Evolutionary conservation across 2,113 vertebrate species (phyloP).

Genomic region (Clarias gariepinus): DNA sequence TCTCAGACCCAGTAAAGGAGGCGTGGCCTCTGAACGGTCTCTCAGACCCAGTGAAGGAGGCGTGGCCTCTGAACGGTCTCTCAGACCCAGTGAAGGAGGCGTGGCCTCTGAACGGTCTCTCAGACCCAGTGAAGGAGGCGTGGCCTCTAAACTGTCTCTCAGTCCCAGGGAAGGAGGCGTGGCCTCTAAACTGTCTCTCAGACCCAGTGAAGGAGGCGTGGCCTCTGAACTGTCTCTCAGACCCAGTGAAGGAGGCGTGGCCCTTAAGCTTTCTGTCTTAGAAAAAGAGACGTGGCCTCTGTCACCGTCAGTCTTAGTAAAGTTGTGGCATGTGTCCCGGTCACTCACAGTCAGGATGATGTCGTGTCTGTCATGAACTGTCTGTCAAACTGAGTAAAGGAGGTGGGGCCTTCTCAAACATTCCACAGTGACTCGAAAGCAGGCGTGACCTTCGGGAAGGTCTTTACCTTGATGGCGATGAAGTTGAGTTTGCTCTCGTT

Average conservation of each 20-base stretch:
- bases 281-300: not conserved
- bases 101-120: not conserved
- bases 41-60: not conserved
- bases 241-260: not conserved
- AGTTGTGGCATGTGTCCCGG: not conserved
- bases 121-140: not conserved
- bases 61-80: not conserved
- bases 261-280: not conserved
- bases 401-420: not conserved
- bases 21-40: not conserved
- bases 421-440: no score
- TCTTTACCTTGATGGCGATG: constrained; percentile 86
- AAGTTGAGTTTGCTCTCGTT: constrained; percentile 96
- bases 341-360: not conserved
- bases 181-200: not conserved
- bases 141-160: not conserved
- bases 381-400: not conserved
- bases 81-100: not conserved
- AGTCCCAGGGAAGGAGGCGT: not conserved
- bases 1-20: not conserved
- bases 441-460: not conserved
- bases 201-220: not conserved
- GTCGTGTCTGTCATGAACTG: not conserved
- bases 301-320: not conserved
- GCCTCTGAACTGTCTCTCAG: not conserved